phyloP scores from a whole-genome alignment of 2,113 vertebrate species.

The Anoura caudifer region DNA sequence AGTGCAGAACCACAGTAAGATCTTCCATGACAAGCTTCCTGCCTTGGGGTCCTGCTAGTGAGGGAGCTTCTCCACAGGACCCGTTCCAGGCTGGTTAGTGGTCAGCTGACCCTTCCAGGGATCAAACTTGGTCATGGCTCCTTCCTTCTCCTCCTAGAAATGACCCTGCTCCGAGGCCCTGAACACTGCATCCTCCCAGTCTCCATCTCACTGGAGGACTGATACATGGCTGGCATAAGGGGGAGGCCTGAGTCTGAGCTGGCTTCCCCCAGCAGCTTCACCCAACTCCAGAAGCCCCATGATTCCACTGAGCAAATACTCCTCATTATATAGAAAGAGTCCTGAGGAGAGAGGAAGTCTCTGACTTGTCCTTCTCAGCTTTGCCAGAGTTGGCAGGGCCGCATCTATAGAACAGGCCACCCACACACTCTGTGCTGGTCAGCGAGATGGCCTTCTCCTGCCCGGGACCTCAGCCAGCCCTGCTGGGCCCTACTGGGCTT shows the following conservation, averaged over 20 bases:
- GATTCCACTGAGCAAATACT: background rate
- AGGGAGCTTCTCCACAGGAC: background rate
- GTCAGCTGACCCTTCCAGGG: background rate
- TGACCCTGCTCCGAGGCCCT: background rate
- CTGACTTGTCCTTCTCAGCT: background rate
- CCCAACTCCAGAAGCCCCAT: background rate
- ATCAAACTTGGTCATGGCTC: background rate
- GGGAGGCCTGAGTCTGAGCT: background rate
- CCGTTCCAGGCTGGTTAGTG: background rate
- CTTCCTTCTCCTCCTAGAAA: background rate
- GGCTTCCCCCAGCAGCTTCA: background rate
- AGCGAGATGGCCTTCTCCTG: background rate
- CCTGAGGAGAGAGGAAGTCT: background rate
- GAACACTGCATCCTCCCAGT: background rate
- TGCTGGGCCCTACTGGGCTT: background rate
- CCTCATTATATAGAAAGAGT: background rate
- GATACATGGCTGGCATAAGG: background rate
- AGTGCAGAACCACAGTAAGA: background rate
- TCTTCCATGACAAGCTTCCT: background rate
- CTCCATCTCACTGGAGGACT: background rate
- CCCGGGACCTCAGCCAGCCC: background rate
- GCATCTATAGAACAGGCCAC: background rate
- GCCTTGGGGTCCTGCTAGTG: background rate
- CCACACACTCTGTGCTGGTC: accelerated
- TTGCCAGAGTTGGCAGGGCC: background rate